phyloP scores from a whole-genome alignment of 1,140 invertebrate species.

The Pseudomyrmex sp. region DNA sequence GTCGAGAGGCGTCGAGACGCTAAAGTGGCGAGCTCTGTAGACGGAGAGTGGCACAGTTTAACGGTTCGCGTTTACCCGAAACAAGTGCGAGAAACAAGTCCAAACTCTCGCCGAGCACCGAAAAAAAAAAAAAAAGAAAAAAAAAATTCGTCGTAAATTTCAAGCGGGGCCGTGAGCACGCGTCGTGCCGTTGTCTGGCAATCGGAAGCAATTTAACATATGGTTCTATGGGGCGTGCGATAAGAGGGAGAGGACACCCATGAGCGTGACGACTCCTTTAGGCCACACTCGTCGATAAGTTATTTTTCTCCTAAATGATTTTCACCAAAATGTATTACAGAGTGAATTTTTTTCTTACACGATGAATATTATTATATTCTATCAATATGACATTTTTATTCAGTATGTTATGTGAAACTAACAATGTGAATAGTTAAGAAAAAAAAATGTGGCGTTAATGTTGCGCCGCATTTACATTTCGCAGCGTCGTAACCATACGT shows the following conservation, averaged over 20 bases:
- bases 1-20: conserved; percentile 57
- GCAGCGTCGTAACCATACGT: not conserved
- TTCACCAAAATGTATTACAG: too few relatives aligned
- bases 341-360: too few relatives aligned
- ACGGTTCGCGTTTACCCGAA: conserved; percentile 53
- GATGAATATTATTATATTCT: too few relatives aligned
- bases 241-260: conserved; percentile 22
- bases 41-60: conserved; percentile 48
- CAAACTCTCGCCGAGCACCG: not conserved
- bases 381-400: too few relatives aligned
- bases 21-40: conserved; percentile 52
- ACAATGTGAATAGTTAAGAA: not conserved
- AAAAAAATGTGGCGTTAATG: not conserved
- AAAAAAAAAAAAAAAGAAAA: conserved; percentile 30
- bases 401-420: too few relatives aligned
- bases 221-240: conserved; percentile 42
- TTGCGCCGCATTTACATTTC: not conserved
- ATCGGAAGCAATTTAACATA: conserved; percentile 75
- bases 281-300: conserved; percentile 29
- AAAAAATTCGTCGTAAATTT: conserved; percentile 65
- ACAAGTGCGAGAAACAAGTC: conserved; percentile 57
- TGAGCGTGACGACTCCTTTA: conserved; percentile 23
- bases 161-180: conserved; percentile 52
- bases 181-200: conserved; percentile 58
- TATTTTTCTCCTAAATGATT: not conserved